These are phyloP conservation scores for Micropterix aruncella DNA, from an alignment of 2,888 invertebrate genomes.

Conservation along the genomic window DNA sequence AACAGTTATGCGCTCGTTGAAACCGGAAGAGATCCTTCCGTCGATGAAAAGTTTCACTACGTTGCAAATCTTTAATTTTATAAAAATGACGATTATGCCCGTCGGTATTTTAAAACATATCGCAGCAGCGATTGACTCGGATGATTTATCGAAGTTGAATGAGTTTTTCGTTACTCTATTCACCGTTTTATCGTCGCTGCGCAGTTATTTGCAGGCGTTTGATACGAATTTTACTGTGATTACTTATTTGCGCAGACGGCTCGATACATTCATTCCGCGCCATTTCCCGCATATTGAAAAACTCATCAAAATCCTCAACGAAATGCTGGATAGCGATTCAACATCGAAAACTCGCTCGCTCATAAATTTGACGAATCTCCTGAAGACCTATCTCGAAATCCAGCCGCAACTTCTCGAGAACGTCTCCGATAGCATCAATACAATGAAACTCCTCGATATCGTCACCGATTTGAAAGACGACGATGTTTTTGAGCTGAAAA, in stretches of 20 bases:
- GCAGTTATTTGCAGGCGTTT: constrained; percentile 36
- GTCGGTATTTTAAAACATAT: constrained; percentile 32
- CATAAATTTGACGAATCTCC: constrained; percentile 24
- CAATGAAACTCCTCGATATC: constrained; percentile 27
- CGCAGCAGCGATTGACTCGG: constrained; percentile 21
- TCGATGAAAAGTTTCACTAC: constrained; percentile 29
- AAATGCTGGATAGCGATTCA: constrained; percentile 18
- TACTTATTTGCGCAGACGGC: constrained; percentile 23
- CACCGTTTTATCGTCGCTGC: constrained; percentile 37
- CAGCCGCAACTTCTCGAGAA: constrained; percentile 31
- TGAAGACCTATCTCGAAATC: constrained; percentile 28
- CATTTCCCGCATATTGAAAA: constrained; percentile 26
- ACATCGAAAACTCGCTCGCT: constrained; percentile 23
- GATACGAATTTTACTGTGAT: constrained; percentile 21
- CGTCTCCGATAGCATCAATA: constrained; percentile 29
- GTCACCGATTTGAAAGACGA: constrained; percentile 20
- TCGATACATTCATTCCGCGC: constrained; percentile 32
- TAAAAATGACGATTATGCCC: constrained; percentile 35
- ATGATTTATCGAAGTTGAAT: constrained; percentile 26
- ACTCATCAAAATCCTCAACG: constrained; percentile 24
- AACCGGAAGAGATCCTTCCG: constrained; percentile 32
- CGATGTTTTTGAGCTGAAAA: constrained; percentile 24
- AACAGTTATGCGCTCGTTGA: constrained; percentile 28
- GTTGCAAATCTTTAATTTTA: constrained; percentile 36
- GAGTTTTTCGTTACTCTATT: constrained; percentile 37